Evolutionary conservation across 2,797 vertebrate genomes (phyloP).

Genomic region (Ispidina lecontei): DNA sequence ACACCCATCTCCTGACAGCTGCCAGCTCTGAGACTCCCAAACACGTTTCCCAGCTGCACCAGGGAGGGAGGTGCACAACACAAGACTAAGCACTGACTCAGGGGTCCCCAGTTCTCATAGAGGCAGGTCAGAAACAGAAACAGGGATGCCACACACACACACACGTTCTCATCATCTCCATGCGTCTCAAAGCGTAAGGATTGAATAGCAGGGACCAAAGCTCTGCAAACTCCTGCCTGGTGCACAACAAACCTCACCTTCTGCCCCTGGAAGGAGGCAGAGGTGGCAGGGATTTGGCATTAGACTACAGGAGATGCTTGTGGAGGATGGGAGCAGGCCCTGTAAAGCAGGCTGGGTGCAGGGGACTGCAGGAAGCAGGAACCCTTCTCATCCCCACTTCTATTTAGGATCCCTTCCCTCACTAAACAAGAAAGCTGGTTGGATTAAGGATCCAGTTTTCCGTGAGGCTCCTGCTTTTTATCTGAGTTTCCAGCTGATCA

Average conservation of each 20-base stretch:
- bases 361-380: background rate
- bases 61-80: background rate
- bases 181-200: background rate
- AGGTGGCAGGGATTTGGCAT: background rate
- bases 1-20: background rate
- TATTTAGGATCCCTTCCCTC: background rate
- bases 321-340: background rate
- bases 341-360: background rate
- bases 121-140: background rate
- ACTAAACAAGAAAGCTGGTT: background rate
- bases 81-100: accelerated
- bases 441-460: background rate
- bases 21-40: background rate
- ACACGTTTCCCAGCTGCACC: background rate
- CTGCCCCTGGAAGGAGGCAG: background rate
- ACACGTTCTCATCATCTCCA: background rate
- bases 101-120: background rate
- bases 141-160: too few species aligned
- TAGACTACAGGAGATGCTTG: background rate
- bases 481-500: background rate
- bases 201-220: background rate
- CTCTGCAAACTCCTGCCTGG: background rate
- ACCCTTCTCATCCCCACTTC: background rate
- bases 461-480: background rate
- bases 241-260: background rate